Base-by-base conservation (phyloP, 2,797 vertebrate genomes). In the Hemibagrus guttatus region DNA sequence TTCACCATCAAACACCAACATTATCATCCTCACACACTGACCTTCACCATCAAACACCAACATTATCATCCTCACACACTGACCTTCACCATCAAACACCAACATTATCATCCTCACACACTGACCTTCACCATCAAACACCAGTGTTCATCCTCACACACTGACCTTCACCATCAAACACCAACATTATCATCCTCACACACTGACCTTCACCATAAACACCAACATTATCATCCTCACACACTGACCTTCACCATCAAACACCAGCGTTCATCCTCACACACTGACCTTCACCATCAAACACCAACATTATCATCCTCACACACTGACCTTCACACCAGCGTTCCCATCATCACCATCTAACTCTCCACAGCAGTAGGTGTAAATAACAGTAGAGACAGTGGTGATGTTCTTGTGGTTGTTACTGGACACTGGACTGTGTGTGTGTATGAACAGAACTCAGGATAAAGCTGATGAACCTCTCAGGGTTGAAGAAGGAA, bases 391-490 rank as follows among this genome's bases (percentile, higher is more conserved):
- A 12, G n/a, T 66, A 31, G 28, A 42, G 69, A 8, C 8, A 5
- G 39, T n/a, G n/a, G n/a, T 46, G 46, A 6, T 11, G 21, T 16
- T 3, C 23, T 13, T 80, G 1, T 23, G 14, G 52, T 21, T 64
- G 23, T 64, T 23, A 23, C 39, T 59, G n/a, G 61, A 95, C 17
- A 39, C 35, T 39, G 35, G 35, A 39, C 35, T n/a, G 46, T 49
- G 46, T 59, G 58, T 0, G 21, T 31, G 54, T 79, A 26, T 76
- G 74, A 76, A 4, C 95, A 91, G 97, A 98, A 96, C 97, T 99
- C 97, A 97, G 97, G 97, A 97, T 96, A 92, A 96, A 96, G 92
- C 93, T 94, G 89, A 97, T 96, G 93, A 96, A 97, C 94, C 98
- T 97, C 83, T 95, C 97, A 91, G 95, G 95, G 93, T 97, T 97